Evolutionary conservation across 23 tunicate species (phyloP), one percentile per base, ranked within the genome.

Genomic region (Corella eumyota): DNA sequence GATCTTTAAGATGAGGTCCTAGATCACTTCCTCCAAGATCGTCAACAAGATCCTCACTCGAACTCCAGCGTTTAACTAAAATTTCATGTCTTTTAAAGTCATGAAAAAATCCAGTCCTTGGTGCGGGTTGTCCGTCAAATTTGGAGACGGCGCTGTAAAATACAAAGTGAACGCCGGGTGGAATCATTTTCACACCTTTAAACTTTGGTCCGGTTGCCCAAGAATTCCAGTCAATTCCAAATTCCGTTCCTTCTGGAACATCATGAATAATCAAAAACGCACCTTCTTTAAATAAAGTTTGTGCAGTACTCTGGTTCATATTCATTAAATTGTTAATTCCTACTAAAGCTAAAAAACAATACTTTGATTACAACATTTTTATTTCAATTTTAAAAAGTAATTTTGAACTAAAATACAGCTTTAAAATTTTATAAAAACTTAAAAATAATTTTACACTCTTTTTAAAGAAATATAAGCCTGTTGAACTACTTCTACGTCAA

Each of bases 171-270:
- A 90, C 38, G 5, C 98, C 98, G 50, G 98, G 98, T 22, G 98
- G 98, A 21, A 90, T 81, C 91, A 90, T 80, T 60, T 90, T 90
- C 0, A 90, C 79, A 7, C 98, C 98, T 66, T 90, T 53, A 70
- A 90, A 90, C 36, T 68, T 62, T 32, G 92, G 65, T 6, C 83
- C 98, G 0, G 92, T 90, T 2, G 65, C 59, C 98, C 98, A 90
- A 13, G 84, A 65, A 28, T 90, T 81, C 98, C 98, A 90, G 49
- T 90, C 98, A 45, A 90, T 90, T 51, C 91, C 91, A 57, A 90
- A 90, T 20, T 90, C 98, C 1, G 84, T 90, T 3, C 92, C 98
- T 74, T 75, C 70, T 7, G 98, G 98, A 51, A 90, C 80, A 50
- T 65, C 79, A 13, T 62, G 49, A 15, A 90, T 54, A 45, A 90